Evolutionary conservation across 2,113 vertebrate genomes (phyloP), one percentile per base, ranked within the genome.

Genomic region (Limnothrissa miodon): DNA sequence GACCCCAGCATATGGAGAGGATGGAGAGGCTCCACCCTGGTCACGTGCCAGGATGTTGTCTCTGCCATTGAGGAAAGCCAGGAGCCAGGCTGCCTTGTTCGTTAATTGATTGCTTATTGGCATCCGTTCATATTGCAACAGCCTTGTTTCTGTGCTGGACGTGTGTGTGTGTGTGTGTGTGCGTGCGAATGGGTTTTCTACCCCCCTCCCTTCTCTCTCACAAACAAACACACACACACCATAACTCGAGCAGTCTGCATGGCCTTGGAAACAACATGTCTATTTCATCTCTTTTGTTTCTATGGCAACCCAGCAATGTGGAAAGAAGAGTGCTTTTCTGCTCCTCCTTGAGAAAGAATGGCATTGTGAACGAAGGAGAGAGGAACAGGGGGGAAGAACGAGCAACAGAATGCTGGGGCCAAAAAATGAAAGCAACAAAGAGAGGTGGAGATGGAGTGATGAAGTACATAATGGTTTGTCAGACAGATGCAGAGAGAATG

Each of bases 261-360:
- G 87, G 92, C 88, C 85, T 80, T 90, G 88, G 86, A 87, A 91
- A 91, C 87, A 86, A 85, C 80, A 62, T 90, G 92, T 93, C 86
- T 89, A 89, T 93, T 91, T 85, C 84, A 87, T 87, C 81, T 84
- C 87, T 89, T 29, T 88, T 92, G 93, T 95, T 95, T 92, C 94
- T 88, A 94, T 93, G 92, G 93, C 86, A 94, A 95, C 93, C 6
- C 87, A 84, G 90, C 87, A 83, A 84, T 17, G 81, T 74, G 83
- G 86, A 85, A 86, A 89, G 82, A 62, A 92, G 86, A 89, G 89
- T 86, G 78, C 83, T 78, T 85, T 88, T 91, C 86, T 85, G 85
- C 45, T 88, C 83, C 82, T 89, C 89, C 88, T 91, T 85, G 80
- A 83, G 59, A 48, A 89, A 88, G 83, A 88, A 88, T 87, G 85